These are phyloP conservation scores for Spinibarbus caldwelli DNA, from an alignment of 2,797 vertebrate species.

Conservation along the genomic window DNA sequence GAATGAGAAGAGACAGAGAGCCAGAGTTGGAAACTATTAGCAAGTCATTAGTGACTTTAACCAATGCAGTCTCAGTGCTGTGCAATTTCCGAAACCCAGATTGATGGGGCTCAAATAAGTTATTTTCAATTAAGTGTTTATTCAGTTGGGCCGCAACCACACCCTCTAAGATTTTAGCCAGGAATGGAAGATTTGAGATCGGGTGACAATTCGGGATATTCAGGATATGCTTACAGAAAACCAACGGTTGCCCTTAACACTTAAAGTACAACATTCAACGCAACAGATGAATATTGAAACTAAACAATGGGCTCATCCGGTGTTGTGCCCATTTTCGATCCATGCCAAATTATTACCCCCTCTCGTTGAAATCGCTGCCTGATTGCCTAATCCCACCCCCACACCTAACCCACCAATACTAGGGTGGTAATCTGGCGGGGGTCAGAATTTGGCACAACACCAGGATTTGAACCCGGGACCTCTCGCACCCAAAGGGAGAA, in stretches of 20 bases:
- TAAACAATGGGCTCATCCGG: constrained; percentile 61
- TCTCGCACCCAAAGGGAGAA: constrained; percentile 71
- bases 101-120: background rate
- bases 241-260: too few species aligned
- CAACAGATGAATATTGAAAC: too few species aligned
- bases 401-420: too few species aligned
- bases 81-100: background rate
- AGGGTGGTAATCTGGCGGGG: too few species aligned
- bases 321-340: too few species aligned
- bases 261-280: too few species aligned
- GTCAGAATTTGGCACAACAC: too few species aligned
- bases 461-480: constrained; percentile 71
- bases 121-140: background rate
- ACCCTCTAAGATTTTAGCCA: background rate
- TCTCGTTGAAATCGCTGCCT: too few species aligned
- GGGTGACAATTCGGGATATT: background rate
- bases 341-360: too few species aligned
- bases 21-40: background rate
- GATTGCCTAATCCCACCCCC: too few species aligned
- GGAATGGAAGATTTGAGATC: background rate
- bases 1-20: background rate
- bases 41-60: background rate
- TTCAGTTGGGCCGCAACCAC: background rate
- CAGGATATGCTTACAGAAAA: too few species aligned
- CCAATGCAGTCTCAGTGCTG: background rate